Evolutionary conservation across 2,113 vertebrate species (phyloP), one percentile per base, ranked within the genome.

Genomic region (Chaenocephalus aceratus): DNA sequence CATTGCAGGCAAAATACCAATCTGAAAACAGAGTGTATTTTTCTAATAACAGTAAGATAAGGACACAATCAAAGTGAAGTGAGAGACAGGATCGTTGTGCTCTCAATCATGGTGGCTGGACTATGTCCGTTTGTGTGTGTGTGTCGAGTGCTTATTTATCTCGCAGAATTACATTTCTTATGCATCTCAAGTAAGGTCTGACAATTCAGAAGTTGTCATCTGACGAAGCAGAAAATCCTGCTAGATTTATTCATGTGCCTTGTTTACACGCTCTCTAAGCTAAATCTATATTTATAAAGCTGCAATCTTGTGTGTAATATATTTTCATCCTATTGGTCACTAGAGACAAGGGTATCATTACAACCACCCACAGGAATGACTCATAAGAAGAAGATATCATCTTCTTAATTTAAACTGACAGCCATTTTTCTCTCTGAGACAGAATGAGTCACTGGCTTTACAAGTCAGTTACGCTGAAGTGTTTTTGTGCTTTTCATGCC

Each of bases 401-500:
- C 48, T 10, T 3, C 41, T 78, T 72, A 48, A 45, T 70, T 79
- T 63, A 82, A 60, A 81, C n/a, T 21, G 65, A 67, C 66, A 49
- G 53, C n/a, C 30, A 34, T 58, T 30, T 53, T n/a, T 61, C n/a
- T 52, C 61, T 18, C 9, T 45, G 58, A 85, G 61, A 23, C 23
- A 2, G 21, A 68, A 30, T 63, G 66, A 82, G 62, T 83, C 85
- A 54, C 70, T 70, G 51, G 21, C 23, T 86, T 77, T n/a, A 68
- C 59, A 74, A 84, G 84, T 88, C 58, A 93, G 91, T 91, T 82
- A 89, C 66, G 46, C 68, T 2, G 59, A 12, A 6, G 34, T 80
- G 66, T 82, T 83, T 85, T 86, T 88, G 84, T 78, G 75, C 83
- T 91, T 90, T 86, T 87, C 61, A 21, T 59, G 72, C 66, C 72